These are phyloP conservation scores for Napeogenes inachia DNA, from an alignment of 2,888 invertebrate genomes.

Conservation along the genomic window DNA sequence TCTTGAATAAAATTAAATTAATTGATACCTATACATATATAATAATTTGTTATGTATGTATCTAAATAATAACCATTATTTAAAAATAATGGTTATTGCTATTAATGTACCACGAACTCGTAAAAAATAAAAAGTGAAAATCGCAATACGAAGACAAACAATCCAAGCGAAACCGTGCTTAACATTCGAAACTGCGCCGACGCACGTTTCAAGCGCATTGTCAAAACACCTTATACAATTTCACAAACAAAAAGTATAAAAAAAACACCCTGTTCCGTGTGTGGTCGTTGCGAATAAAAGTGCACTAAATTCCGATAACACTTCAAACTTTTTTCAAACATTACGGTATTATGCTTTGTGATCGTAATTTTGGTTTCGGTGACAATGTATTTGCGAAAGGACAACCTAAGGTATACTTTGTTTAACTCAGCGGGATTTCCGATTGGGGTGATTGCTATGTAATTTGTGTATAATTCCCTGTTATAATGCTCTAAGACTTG, in stretches of 20 bases:
- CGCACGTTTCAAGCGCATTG: constrained; percentile 70
- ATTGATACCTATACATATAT: no score
- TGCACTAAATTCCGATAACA: constrained; percentile 59
- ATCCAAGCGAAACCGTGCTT: constrained; percentile 57
- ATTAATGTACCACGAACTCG: not conserved
- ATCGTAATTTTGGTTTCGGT: constrained; percentile 66
- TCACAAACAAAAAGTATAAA: constrained; percentile 49
- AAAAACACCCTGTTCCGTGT: constrained; percentile 46
- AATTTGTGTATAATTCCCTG: constrained; percentile 66
- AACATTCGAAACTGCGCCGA: constrained; percentile 62
- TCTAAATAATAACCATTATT: not conserved
- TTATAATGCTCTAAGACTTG: constrained; percentile 46
- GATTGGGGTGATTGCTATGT: constrained; percentile 55
- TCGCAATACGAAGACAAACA: constrained; percentile 51
- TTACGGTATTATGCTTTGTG: constrained; percentile 62
- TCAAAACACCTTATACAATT: constrained; percentile 75
- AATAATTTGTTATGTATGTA: not conserved
- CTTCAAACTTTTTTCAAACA: constrained; percentile 70
- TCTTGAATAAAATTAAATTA: no score
- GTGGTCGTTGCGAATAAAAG: constrained; percentile 63
- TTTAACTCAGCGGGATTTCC: constrained; percentile 62
- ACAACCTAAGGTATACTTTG: constrained; percentile 47
- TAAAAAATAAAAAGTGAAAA: constrained; percentile 13
- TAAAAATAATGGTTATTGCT: not conserved
- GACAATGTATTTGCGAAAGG: constrained; percentile 60